A percentile compares a stretch with the other conserved stretches of the same genome.
phyloP scores from a whole-genome alignment of 2,797 vertebrate species.

The Microctenopoma stevenorrisi region DNA sequence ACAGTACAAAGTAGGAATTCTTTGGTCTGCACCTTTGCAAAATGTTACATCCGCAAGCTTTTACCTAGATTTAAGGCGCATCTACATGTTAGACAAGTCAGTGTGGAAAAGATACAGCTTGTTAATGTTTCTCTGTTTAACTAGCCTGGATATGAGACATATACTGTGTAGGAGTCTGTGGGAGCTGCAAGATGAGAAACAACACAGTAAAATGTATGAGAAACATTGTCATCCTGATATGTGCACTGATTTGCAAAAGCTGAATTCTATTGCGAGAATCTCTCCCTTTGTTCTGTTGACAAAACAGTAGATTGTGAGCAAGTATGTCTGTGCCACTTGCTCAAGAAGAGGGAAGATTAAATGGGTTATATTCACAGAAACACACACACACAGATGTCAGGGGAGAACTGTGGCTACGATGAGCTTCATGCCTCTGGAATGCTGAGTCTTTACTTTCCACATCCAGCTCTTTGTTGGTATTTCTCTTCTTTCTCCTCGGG shows the following conservation, averaged over 20 bases:
- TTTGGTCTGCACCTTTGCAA: neutral
- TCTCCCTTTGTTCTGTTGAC: slow-evolving; percentile 36
- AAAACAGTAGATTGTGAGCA: slow-evolving; percentile 20
- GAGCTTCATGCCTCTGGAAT: slow-evolving; percentile 74
- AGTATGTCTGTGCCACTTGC: slow-evolving; percentile 10
- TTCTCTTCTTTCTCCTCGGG: slow-evolving; percentile 44
- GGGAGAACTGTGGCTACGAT: slow-evolving; percentile 64
- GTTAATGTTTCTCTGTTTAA: slow-evolving; percentile 38
- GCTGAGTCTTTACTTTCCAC: slow-evolving; percentile 74
- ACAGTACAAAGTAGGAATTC: slow-evolving; percentile 13
- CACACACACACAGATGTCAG: slow-evolving; percentile 34
- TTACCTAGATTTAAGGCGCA: neutral
- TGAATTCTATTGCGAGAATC: slow-evolving; percentile 19
- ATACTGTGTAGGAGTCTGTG: slow-evolving; percentile 23
- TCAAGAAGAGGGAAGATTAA: slow-evolving; percentile 24
- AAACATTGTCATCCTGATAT: slow-evolving; percentile 7
- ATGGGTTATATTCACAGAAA: slow-evolving; percentile 48
- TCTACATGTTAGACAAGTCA: slow-evolving; percentile 20
- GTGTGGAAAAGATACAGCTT: slow-evolving; percentile 34
- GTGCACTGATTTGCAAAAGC: slow-evolving; percentile 7
- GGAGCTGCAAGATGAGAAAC: slow-evolving; percentile 13
- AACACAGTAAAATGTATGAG: slow-evolving; percentile 1
- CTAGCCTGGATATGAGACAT: slow-evolving; percentile 34
- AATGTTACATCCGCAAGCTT: slow-evolving; percentile 8
- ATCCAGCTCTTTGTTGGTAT: slow-evolving; percentile 56